Percentiles rank a stretch among this genome's conserved stretches.
Conservation (phyloP, 2,797 vertebrate genomes). For the Petrocephalus schoutedeni region DNA sequence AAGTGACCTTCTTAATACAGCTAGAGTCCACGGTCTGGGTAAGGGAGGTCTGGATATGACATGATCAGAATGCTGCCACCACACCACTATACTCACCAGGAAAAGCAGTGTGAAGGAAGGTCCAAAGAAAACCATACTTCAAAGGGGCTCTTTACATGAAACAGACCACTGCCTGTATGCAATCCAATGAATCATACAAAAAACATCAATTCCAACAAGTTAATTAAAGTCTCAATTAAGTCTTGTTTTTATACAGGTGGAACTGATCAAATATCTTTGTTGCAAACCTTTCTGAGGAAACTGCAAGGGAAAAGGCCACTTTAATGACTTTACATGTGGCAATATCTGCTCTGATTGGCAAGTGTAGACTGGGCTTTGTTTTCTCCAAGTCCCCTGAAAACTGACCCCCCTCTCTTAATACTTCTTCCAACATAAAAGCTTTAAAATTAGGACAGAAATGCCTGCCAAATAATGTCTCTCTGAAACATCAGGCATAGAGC, state of each 20-base stretch:
- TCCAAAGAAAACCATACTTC: neutral
- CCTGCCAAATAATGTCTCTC: slow-evolving; percentile 42
- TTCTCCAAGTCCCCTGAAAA: slow-evolving; percentile 15
- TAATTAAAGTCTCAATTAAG: slow-evolving; percentile 2
- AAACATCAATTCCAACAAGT: neutral
- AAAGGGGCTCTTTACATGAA: neutral
- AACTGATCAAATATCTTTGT: neutral
- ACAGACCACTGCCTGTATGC: neutral
- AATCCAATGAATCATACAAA: slow-evolving; percentile 6
- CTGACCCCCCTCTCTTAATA: neutral
- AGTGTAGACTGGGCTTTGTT: slow-evolving; percentile 18
- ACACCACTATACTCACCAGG: neutral
- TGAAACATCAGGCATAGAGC: slow-evolving; percentile 41
- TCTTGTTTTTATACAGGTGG: neutral
- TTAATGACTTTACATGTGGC: slow-evolving; percentile 3
- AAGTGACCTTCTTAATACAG: neutral
- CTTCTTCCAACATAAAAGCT: slow-evolving; percentile 38
- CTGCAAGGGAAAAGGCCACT: neutral
- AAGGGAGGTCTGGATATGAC: neutral
- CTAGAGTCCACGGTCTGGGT: neutral
- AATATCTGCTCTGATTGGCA: neutral
- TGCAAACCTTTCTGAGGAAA: neutral
- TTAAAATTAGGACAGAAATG: slow-evolving; percentile 42
- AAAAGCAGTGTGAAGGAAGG: neutral
- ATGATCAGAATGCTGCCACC: neutral